Percentiles rank a stretch among this genome's conserved stretches.
Evolutionary conservation across 2,888 invertebrate genomes (phyloP).

Genomic region (Sesamia inferens): DNA sequence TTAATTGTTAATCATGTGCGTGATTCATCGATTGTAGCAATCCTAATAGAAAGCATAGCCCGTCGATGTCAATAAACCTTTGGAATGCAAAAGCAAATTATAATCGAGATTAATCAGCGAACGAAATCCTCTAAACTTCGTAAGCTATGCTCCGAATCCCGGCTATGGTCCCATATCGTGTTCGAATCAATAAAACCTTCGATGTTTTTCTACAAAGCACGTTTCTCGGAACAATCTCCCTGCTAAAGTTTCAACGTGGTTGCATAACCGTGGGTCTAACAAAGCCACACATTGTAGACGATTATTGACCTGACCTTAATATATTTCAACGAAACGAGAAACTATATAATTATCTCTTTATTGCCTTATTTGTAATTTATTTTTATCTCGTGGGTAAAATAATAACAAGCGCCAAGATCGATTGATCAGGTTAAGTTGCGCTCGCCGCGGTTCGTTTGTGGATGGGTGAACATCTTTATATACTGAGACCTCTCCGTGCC

Average conservation of each 20-base stretch:
- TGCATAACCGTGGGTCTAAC: conserved; percentile 82
- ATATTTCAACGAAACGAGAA: conserved; percentile 73
- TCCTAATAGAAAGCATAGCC: conserved; percentile 52
- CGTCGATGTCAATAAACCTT: conserved; percentile 62
- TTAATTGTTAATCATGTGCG: conserved; percentile 55
- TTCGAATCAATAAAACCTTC: conserved; percentile 83
- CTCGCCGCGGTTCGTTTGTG: too few species aligned
- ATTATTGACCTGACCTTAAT: conserved; percentile 84
- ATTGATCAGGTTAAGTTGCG: too few species aligned
- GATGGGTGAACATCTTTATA: too few species aligned
- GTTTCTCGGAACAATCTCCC: conserved; percentile 84
- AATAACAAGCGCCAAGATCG: too few species aligned
- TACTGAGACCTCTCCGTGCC: too few species aligned
- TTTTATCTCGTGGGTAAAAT: conserved; percentile 1
- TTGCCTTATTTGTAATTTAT: conserved; percentile 51
- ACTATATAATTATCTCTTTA: conserved; percentile 62
- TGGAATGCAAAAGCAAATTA: conserved; percentile 61
- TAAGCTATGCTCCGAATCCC: conserved; percentile 80
- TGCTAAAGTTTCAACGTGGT: conserved; percentile 83
- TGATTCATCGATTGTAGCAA: conserved; percentile 62
- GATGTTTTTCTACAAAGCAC: conserved; percentile 87
- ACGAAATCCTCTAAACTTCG: conserved; percentile 70
- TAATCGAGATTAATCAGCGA: conserved; percentile 67
- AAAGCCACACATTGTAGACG: conserved; percentile 77
- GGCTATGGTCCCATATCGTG: conserved; percentile 83